Evolutionary conservation across 2,888 invertebrate species (phyloP).

Genomic region (Acleris cristana): DNA sequence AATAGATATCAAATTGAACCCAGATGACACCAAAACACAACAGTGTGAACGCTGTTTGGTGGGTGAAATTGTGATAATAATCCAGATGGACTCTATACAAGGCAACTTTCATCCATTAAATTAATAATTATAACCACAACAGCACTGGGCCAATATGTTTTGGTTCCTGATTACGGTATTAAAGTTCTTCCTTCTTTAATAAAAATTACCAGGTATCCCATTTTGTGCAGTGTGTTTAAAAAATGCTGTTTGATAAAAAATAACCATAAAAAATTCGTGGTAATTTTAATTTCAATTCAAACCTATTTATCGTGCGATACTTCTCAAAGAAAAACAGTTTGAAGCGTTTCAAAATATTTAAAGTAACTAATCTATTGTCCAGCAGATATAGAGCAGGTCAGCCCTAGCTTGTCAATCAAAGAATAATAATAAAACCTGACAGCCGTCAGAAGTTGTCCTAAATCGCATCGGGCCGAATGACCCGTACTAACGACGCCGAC

Average conservation of each 20-base stretch:
- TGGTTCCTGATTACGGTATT: too few species aligned
- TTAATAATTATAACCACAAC: too few species aligned
- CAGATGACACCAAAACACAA: too few species aligned
- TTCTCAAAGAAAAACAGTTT: constrained; percentile 25
- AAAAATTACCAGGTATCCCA: too few species aligned
- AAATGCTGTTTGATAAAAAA: neutral
- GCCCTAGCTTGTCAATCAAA: constrained; percentile 68
- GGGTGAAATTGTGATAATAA: too few species aligned
- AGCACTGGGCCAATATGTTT: too few species aligned
- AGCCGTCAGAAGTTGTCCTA: constrained; percentile 80
- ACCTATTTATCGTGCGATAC: neutral
- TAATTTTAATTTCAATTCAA: neutral
- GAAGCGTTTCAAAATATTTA: constrained; percentile 33
- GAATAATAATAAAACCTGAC: constrained; percentile 73
- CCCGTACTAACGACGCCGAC: constrained; percentile 79
- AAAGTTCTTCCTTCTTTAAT: too few species aligned
- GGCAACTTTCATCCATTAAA: too few species aligned
- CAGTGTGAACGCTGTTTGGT: too few species aligned
- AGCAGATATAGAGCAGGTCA: constrained; percentile 31
- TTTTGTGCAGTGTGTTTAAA: too few species aligned
- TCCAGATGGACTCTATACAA: too few species aligned
- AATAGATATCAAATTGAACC: too few species aligned
- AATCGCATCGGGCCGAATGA: constrained; percentile 81
- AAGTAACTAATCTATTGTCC: constrained; percentile 33
- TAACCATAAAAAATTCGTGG: neutral